These are phyloP conservation scores for Naja naja DNA, from an alignment of 2,113 vertebrate genomes.

Conservation along the genomic window DNA sequence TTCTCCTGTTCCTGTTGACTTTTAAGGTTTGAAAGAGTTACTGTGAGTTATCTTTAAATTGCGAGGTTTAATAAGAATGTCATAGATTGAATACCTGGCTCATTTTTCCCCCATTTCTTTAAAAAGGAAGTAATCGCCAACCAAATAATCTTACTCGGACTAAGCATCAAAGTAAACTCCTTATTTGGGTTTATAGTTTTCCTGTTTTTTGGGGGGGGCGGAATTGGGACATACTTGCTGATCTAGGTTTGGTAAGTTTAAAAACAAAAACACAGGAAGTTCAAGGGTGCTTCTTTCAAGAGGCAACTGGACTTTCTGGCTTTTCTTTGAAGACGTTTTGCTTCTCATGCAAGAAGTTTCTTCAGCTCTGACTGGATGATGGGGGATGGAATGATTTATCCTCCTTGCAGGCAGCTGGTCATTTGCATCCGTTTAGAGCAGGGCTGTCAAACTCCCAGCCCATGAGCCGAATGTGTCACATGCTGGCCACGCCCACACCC, in stretches of 20 bases:
- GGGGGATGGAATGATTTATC: too few species aligned
- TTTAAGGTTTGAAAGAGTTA: neutral
- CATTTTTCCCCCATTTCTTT: conserved; percentile 32
- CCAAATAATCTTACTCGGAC: conserved; percentile 31
- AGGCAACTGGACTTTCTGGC: too few species aligned
- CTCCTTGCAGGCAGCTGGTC: too few species aligned
- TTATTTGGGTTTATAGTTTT: neutral
- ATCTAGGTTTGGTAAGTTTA: neutral
- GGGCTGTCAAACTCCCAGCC: too few species aligned
- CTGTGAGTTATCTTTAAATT: conserved; percentile 18
- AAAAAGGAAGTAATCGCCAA: neutral
- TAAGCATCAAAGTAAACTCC: neutral
- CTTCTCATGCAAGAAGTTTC: too few species aligned
- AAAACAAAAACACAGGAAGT: neutral
- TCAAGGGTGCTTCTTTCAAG: too few species aligned
- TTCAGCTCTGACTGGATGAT: too few species aligned
- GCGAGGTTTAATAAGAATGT: neutral
- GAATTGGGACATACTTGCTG: neutral
- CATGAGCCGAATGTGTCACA: too few species aligned
- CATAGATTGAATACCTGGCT: neutral
- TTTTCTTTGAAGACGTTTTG: too few species aligned
- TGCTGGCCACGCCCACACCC: too few species aligned
- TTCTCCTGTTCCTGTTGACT: neutral
- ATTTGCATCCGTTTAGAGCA: too few species aligned
- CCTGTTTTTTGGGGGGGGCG: neutral